Percentiles rank a stretch among this genome's conserved stretches.
phyloP scores from a whole-genome alignment of 1,140 invertebrate genomes.

The Platorchestia sp. region DNA sequence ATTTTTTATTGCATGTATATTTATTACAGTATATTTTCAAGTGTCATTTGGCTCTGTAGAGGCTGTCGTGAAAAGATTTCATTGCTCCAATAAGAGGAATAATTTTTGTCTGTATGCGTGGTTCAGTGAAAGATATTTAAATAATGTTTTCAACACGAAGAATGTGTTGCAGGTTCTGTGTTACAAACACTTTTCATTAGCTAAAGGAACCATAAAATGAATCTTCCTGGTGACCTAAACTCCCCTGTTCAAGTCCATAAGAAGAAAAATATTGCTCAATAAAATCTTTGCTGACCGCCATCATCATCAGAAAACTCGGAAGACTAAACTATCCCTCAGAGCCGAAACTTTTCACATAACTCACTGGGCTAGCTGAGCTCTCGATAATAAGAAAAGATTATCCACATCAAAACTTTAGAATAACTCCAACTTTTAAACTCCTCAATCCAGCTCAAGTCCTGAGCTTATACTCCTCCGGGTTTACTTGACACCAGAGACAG shows the following conservation, averaged over 20 bases:
- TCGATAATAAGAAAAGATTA: conserved; percentile 10
- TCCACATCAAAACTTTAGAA: neutral
- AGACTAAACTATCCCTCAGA: neutral
- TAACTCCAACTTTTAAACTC: neutral
- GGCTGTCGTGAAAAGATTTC: too few species aligned
- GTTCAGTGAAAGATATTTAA: too few species aligned
- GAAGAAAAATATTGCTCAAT: neutral
- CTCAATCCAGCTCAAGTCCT: neutral
- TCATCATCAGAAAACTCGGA: neutral
- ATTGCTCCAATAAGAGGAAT: too few species aligned
- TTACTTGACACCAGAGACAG: neutral
- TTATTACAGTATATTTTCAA: too few species aligned
- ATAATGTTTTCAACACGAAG: too few species aligned
- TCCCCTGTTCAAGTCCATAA: neutral
- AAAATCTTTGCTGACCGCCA: neutral
- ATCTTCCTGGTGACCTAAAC: neutral
- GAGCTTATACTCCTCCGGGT: neutral
- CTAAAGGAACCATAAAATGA: too few species aligned
- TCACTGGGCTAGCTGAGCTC: neutral
- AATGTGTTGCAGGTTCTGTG: too few species aligned
- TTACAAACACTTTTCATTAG: too few species aligned
- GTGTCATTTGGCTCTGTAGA: too few species aligned
- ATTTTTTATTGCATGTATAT: too few species aligned
- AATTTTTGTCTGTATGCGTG: too few species aligned
- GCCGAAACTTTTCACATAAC: neutral